Evolutionary conservation across 2,797 vertebrate species (phyloP).

Genomic region (Otus scops): DNA sequence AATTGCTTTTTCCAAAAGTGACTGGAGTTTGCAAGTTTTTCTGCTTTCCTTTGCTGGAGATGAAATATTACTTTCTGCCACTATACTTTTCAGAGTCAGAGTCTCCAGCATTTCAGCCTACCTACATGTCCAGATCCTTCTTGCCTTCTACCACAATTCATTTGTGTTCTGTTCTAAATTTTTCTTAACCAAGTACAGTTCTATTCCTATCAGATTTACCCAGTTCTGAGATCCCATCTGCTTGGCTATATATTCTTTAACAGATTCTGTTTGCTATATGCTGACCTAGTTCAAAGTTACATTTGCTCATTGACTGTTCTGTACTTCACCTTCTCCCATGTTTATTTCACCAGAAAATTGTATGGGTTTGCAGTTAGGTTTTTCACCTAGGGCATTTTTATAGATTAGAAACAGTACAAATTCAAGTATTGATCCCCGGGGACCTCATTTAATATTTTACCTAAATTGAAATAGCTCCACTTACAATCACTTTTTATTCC

Average conservation of each 20-base stretch:
- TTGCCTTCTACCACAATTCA: constrained; percentile 39
- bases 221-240: constrained; percentile 50
- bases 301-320: constrained; percentile 35
- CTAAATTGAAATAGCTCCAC: constrained; percentile 54
- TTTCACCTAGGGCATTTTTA: constrained; percentile 39
- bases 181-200: constrained; percentile 42
- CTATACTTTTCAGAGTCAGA: neutral
- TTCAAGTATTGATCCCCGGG: constrained; percentile 41
- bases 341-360: constrained; percentile 45
- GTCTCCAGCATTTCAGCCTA: neutral
- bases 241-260: constrained; percentile 53
- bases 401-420: constrained; percentile 51
- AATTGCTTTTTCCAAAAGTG: constrained; percentile 34
- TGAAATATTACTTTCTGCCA: neutral
- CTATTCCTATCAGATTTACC: constrained; percentile 57
- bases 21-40: constrained; percentile 7
- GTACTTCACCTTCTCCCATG: constrained; percentile 9
- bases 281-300: constrained; percentile 61
- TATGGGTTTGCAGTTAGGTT: constrained; percentile 8
- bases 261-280: constrained; percentile 47
- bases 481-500: constrained; percentile 53
- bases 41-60: neutral
- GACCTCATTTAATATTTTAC: constrained; percentile 51
- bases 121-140: neutral
- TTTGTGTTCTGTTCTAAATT: constrained; percentile 19